phyloP scores from a whole-genome alignment of 2,888 invertebrate species.

The Alentia gelatinosa region DNA sequence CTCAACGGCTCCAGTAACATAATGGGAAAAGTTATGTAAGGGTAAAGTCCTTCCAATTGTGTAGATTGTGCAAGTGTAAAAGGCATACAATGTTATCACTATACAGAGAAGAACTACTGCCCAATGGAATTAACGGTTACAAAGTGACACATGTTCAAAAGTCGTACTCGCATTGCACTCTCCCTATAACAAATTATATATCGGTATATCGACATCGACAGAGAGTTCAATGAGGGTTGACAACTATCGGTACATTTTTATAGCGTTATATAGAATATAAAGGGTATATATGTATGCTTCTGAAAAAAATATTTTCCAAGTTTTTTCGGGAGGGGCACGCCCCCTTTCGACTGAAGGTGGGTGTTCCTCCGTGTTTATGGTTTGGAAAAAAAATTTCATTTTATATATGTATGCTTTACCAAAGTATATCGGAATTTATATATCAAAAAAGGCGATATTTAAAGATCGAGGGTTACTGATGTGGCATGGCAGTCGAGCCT shows the following conservation, averaged over 20 bases:
- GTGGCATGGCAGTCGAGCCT: background rate
- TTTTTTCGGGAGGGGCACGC: too few species aligned
- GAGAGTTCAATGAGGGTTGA: too few species aligned
- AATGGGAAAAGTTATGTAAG: background rate
- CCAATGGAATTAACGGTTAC: background rate
- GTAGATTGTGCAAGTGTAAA: background rate
- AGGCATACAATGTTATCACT: background rate
- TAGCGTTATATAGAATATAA: too few species aligned
- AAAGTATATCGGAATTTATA: background rate
- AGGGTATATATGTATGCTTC: too few species aligned
- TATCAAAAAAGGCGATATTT: background rate
- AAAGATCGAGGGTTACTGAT: background rate
- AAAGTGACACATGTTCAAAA: background rate
- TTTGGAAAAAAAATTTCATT: too few species aligned
- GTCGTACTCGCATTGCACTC: background rate
- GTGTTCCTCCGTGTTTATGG: background rate
- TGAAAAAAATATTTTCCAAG: too few species aligned
- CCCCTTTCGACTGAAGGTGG: background rate
- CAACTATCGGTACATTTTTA: too few species aligned
- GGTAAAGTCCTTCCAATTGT: background rate
- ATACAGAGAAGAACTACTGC: background rate
- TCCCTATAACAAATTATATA: too few species aligned
- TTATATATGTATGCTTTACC: background rate
- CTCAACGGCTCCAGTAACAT: background rate
- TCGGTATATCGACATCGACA: too few species aligned